phyloP scores from a whole-genome alignment of 53 echinoderm and acorn worm species.

The Zoroaster sp. region DNA sequence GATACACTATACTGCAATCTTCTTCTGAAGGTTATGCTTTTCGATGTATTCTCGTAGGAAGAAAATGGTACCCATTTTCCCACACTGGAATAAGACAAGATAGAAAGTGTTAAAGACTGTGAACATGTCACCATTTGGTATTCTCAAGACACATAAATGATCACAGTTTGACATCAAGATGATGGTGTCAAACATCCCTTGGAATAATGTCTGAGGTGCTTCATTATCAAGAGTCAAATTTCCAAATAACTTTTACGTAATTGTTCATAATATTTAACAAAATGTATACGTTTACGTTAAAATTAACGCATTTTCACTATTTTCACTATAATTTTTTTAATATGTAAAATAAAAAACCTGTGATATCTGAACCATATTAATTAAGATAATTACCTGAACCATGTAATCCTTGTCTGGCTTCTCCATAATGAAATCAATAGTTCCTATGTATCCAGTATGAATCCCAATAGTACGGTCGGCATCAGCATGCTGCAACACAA shows the following conservation, averaged over 20 bases:
- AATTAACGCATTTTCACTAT: too few species aligned
- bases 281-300: too few species aligned
- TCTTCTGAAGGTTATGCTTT: not conserved
- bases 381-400: conserved; percentile 47
- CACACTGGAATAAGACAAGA: not conserved
- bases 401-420: conserved; percentile 60
- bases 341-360: not conserved
- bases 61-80: not conserved
- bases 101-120: too few species aligned
- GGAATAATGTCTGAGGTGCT: too few species aligned
- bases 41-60: conserved; percentile 3
- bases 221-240: too few species aligned
- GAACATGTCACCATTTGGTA: too few species aligned
- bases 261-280: too few species aligned
- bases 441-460: conserved; percentile 70
- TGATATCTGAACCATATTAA: not conserved
- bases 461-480: conserved; percentile 70
- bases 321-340: not conserved
- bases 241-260: too few species aligned
- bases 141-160: too few species aligned
- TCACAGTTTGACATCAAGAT: too few species aligned
- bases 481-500: conserved; percentile 53
- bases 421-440: conserved; percentile 72
- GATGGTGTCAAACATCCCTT: too few species aligned
- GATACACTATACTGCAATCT: too few species aligned